Base-by-base conservation (phyloP, 2,888 invertebrate genomes). In the Drosophila basisetae region DNA sequence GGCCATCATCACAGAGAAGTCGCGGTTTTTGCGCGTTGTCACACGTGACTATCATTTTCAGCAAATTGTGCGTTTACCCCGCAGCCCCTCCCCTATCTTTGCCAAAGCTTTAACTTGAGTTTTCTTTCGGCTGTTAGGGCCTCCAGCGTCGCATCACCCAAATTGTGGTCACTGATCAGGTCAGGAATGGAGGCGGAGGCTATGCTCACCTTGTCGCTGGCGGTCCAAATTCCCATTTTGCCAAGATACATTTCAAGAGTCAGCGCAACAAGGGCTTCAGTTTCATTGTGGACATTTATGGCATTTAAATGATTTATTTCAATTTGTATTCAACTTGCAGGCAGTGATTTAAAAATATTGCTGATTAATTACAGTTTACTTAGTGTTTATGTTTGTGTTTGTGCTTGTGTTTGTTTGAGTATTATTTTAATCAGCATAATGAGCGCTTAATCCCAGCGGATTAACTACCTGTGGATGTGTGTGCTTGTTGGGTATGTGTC, bases 101-200 rank as follows among this genome's bases (percentile, higher is more conserved):
- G 1, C 1, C 13, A 18, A 4, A 50, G 0, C 18, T 1, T 39
- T 31, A 1, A 18, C 11, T 33, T 31, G 4, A 35, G 11, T 0
- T 28, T 22, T 25, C 4, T 11, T 18, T 52, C 4, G 5, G 16
- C 4, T 16, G 4, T 9, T 18, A 80, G 78, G 43, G 54, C 5
- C 28, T 25, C 1, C 56, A 59, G 52, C 78, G 67, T 41, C 52
- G 53, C 13, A 94, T 94, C 63, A 93, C 93, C 0, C 91, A 92
- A 73, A 78, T 94, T 16, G 81, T 83, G 16, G 91, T 93, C 2
- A 76, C 91, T 16, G 94, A 94, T 78, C 93, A 93, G 67, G 89
- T 92, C 39, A 89, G 76, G 41, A 91, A 94, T 41, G 94, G 94
- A 0, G 92, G 93, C 0, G 94, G 94, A 10, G 94, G 94, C 22